Base-by-base conservation (phyloP, 1,140 invertebrate species). In the Frieseomelitta varia region DNA sequence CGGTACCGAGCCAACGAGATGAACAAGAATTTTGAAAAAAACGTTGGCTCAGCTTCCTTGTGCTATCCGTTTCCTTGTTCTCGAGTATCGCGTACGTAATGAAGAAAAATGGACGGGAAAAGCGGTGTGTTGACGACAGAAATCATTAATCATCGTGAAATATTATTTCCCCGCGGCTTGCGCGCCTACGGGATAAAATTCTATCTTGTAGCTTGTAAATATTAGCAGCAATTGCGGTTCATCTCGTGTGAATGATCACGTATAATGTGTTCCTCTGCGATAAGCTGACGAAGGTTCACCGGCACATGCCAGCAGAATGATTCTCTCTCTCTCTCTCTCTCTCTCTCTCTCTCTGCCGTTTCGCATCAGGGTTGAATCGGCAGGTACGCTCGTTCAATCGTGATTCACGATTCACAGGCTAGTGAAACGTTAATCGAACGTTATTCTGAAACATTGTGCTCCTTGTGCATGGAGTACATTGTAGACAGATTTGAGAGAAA, bases 121-220 rank as follows among this genome's bases (percentile, higher is more conserved):
- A 76, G 79, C 53, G 27, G 61, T 17, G 56, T 74, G 77, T 27
- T 56, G 30, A 17, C 47, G 55, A 30, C 75, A 69, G 74, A 47
- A 14, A 34, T 68, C 73, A 79, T 88, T 88, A 88, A 88, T 88
- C 82, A 88, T 63, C n/a, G 27, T 88, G 78, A 88, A 81, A 79
- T 88, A 85, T 47, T 47, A 47, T 85, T 81, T 71, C 61, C 19
- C 58, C 14, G 55, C 6, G 51, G n/a, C 8, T 17, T 55, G 2
- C 10, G 3, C 51, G 61, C n/a, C 67, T 53, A 51, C 24, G 51
- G 51, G 30, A 39, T 69, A 76, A 82, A 79, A 81, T 88, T 76
- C 61, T 53, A 81, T 63, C 63, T 76, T 79, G 75, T 79, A 61
- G 14, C 34, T 79, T 61, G 87, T 79, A 79, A 88, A 87, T 88